Conservation (phyloP, 2,888 invertebrate genomes). For the Nephrotoma flavescens region DNA sequence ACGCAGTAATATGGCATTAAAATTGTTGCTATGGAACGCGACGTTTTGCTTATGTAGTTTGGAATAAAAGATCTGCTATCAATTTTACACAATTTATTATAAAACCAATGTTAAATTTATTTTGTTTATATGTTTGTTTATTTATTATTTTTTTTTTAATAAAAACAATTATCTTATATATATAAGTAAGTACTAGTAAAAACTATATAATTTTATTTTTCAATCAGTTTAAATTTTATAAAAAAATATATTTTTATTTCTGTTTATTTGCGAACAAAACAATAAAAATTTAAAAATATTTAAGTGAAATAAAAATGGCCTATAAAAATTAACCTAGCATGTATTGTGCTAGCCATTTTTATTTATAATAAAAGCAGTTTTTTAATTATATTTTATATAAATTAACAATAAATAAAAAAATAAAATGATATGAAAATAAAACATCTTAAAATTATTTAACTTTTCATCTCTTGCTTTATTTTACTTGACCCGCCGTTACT, state of each 20-base stretch:
- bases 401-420: neutral
- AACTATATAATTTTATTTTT: neutral
- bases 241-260: neutral
- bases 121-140: neutral
- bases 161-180: neutral
- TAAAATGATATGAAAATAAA: neutral
- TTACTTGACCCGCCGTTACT: constrained; percentile 5
- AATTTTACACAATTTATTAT: no score
- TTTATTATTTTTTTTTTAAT: neutral
- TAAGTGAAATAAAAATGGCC: neutral
- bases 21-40: no score
- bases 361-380: neutral
- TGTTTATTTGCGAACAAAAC: neutral
- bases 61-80: no score
- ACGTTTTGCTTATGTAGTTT: no score
- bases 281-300: neutral
- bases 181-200: neutral
- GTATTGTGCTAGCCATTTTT: neutral
- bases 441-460: neutral
- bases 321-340: neutral
- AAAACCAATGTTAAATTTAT: no score
- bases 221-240: neutral
- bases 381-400: neutral
- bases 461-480: neutral
- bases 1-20: no score